These are phyloP conservation scores for Syrrhaptes paradoxus DNA, from an alignment of 2,113 vertebrate genomes.

Conservation along the genomic window DNA sequence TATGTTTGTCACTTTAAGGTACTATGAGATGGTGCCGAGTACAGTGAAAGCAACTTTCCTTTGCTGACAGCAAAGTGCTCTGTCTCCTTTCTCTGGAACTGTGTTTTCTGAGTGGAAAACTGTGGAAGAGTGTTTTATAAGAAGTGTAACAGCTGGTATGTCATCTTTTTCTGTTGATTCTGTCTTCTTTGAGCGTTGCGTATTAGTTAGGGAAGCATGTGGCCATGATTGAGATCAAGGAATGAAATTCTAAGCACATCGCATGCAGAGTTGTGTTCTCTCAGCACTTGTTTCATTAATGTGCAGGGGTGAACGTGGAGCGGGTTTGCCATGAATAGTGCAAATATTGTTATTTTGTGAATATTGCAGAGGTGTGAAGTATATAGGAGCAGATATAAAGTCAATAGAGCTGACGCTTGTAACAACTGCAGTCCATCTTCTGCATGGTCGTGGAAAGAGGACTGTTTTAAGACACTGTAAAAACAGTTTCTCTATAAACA, in stretches of 20 bases:
- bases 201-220: not conserved
- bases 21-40: not conserved
- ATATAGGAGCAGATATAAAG: not conserved
- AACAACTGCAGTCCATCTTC: not conserved
- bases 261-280: not conserved
- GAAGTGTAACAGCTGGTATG: not conserved
- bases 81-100: not conserved
- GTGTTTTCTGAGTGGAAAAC: not conserved
- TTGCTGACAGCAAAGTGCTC: not conserved
- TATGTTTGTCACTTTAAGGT: not conserved
- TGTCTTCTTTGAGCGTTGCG: not conserved
- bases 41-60: not conserved
- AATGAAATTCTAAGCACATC: not conserved
- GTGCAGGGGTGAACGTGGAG: not conserved
- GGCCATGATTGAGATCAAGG: not conserved
- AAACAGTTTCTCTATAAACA: not conserved
- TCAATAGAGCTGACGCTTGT: not conserved
- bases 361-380: not conserved
- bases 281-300: not conserved
- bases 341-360: not conserved
- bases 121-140: not conserved
- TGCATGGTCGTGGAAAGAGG: not conserved
- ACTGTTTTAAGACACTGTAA: not conserved
- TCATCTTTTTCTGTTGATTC: conserved; percentile 5
- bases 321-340: not conserved